Conservation (phyloP, 2,888 invertebrate genomes). For the Pachymerium ferrugineum region DNA sequence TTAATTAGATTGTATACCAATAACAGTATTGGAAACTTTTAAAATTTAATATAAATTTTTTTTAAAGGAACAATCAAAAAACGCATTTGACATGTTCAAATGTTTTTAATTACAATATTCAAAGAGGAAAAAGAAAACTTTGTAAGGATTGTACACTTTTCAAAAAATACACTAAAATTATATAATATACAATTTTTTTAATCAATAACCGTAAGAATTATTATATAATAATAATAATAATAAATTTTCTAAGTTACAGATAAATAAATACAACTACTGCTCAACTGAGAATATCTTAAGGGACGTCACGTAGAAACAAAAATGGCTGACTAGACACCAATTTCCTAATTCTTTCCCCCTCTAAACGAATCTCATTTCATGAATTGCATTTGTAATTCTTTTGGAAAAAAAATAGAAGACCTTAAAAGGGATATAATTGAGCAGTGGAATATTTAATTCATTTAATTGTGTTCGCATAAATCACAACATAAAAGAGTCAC, state of each 20-base stretch:
- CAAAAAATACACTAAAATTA: background rate
- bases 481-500: background rate
- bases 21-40: background rate
- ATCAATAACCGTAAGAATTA: background rate
- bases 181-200: background rate
- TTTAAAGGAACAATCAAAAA: background rate
- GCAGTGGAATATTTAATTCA: background rate
- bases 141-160: background rate
- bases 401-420: background rate
- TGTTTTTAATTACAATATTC: constrained; percentile 2
- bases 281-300: background rate
- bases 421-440: background rate
- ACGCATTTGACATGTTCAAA: background rate
- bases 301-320: background rate
- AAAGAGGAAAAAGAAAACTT: background rate
- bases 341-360: no score
- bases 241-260: no score
- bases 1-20: background rate
- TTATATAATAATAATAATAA: background rate
- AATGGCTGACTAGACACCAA: background rate
- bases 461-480: background rate
- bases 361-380: no score
- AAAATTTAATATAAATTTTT: background rate
- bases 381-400: no score
- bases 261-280: background rate